Base-by-base conservation (phyloP, 2,113 vertebrate genomes). In the Varanus komodoensis region DNA sequence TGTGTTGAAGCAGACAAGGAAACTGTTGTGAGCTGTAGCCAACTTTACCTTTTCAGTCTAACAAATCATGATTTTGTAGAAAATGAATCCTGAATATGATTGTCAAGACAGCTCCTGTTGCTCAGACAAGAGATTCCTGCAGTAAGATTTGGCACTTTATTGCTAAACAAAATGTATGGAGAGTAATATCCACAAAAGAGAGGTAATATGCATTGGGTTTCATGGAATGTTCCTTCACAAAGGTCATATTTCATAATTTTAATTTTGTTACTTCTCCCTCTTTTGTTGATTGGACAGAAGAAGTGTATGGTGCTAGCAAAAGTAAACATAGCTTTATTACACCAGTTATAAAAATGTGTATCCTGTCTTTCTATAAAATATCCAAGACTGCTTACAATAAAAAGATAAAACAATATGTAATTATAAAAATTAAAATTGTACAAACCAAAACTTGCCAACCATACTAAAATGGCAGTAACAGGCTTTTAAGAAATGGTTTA, bases 41-140 rank as follows among this genome's bases (percentile, higher is more conserved):
- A 50, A n/a, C 48, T 52, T 84, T 52, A 85, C 29, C 21, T 79
- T 84, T 84, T 79, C 27, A 0, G 54, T 48, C 14, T 38, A 77
- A 80, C 25, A 17, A 86, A 6, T 64, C 34, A 32, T 34, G 48
- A 82, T 54, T 82, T 57, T 7, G 67, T 27, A 44, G n/a, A 81
- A 88, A 88, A 3, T 8, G 67, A 82, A 88, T 71, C 23, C 78
- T 88, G 67, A 88, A 88, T 54, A 69, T 57, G 27, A 34, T 50
- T 88, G 44, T 32, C 64, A 88, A 69, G 61, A 80, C 64, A 88
- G 77, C 29, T 79, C 68, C 32, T 29, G 64, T 61, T 38, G 79
- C 17, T 29, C 68, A 77, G 14, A 89, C 29, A 77, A 17, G 48
- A 78, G 12, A 68, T 64, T 50, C 32, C 57, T 85, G 44, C 50